Conservation (phyloP, 2,888 invertebrate species). For the Heliconius charithonia region DNA sequence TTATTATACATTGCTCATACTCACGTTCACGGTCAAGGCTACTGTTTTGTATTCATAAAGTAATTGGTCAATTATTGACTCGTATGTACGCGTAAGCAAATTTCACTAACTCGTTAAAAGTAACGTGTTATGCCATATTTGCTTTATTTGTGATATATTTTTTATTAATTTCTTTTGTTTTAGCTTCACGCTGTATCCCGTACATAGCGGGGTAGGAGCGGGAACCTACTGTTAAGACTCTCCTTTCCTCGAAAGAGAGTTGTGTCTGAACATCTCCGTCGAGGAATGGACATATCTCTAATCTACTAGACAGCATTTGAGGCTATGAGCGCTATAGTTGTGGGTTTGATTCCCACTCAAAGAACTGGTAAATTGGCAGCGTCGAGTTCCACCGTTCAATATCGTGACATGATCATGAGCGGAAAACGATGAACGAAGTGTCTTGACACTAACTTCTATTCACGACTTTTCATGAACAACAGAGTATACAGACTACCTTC, state of each 20-base stretch:
- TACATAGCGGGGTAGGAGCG: too few species aligned
- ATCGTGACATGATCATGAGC: background rate
- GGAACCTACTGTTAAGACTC: too few species aligned
- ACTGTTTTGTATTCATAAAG: constrained; percentile 31
- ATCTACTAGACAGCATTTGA: background rate
- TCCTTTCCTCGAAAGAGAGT: background rate
- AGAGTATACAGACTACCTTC: background rate
- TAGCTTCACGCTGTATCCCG: too few species aligned
- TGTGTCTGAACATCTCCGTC: too few species aligned
- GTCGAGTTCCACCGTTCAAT: background rate
- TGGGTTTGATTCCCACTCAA: background rate
- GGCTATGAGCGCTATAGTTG: too few species aligned
- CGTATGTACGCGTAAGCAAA: constrained; percentile 20
- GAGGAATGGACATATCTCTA: background rate
- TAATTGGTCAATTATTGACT: constrained; percentile 36
- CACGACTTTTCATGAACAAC: background rate
- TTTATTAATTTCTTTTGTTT: background rate
- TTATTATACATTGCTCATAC: constrained; percentile 34
- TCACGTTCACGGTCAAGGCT: constrained; percentile 48
- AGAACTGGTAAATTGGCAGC: background rate
- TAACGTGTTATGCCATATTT: background rate
- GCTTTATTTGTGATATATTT: background rate
- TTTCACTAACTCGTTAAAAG: constrained; percentile 12
- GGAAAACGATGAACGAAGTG: background rate
- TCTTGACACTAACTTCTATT: background rate